These are phyloP conservation scores for Parasteatoda tepidariorum DNA, from an alignment of 1,140 invertebrate species.

Conservation along the genomic window DNA sequence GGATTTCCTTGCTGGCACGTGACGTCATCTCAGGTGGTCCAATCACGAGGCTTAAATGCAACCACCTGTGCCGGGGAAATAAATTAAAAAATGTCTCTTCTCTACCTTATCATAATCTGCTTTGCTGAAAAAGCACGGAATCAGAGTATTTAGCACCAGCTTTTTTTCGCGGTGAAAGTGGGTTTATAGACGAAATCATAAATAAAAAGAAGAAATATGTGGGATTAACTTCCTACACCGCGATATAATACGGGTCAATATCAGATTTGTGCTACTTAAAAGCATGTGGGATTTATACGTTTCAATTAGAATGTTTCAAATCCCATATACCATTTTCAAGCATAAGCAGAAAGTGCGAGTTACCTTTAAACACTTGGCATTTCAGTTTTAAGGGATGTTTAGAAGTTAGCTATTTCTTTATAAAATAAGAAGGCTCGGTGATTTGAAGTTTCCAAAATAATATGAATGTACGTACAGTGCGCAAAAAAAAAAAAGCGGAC, in stretches of 20 bases:
- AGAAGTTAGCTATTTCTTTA: too few species aligned
- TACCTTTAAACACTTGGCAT: too few species aligned
- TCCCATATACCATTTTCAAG: neutral
- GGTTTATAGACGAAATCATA: conserved; percentile 10
- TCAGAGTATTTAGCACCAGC: neutral
- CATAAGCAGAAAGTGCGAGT: neutral
- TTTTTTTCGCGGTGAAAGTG: neutral
- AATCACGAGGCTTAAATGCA: conserved; percentile 28
- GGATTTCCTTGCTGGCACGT: conserved; percentile 45
- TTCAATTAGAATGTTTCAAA: neutral
- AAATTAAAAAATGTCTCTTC: neutral
- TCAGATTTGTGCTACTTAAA: neutral
- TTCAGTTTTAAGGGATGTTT: too few species aligned
- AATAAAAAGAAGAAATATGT: neutral
- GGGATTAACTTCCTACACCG: neutral
- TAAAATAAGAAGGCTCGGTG: too few species aligned
- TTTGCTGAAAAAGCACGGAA: too few species aligned
- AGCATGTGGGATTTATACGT: neutral
- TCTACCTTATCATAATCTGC: neutral
- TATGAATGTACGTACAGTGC: too few species aligned
- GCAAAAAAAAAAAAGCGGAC: too few species aligned
- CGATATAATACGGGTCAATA: neutral
- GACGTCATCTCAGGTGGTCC: conserved; percentile 51
- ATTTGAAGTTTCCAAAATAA: too few species aligned
- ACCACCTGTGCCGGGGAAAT: conserved; percentile 28